A percentile compares a stretch with the other conserved stretches of the same genome.
Conservation (phyloP, 1,140 invertebrate genomes). For the Mylabris phalerata region DNA sequence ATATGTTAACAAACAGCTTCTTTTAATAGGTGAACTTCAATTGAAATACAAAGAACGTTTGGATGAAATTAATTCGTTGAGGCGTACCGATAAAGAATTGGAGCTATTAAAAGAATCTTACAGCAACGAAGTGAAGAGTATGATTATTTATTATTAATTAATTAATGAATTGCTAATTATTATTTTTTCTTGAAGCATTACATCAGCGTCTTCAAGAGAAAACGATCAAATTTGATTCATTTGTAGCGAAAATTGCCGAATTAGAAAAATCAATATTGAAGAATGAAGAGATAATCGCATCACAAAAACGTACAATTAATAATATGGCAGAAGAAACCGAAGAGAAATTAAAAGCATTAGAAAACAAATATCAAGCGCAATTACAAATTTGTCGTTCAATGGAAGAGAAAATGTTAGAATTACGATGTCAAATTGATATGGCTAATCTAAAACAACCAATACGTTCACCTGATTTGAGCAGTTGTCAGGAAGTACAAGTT, state of each 20-base stretch:
- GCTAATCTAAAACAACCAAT: conserved; percentile 22
- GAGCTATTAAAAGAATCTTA: conserved; percentile 42
- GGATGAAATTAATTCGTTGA: conserved; percentile 39
- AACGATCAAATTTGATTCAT: conserved; percentile 44
- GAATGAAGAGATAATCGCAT: conserved; percentile 46
- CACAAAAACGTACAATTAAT: conserved; percentile 48
- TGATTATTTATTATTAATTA: neutral
- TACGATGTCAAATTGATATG: conserved; percentile 49
- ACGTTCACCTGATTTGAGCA: conserved; percentile 36
- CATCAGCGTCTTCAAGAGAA: conserved; percentile 28
- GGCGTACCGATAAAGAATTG: conserved; percentile 41
- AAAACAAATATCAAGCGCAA: conserved; percentile 65
- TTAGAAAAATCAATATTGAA: conserved; percentile 44
- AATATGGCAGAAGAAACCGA: conserved; percentile 49
- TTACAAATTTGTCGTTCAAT: conserved; percentile 58
- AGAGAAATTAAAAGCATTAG: conserved; percentile 52
- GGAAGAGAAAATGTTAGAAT: conserved; percentile 60
- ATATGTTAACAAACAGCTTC: conserved; percentile 40
- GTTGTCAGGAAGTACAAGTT: conserved; percentile 44
- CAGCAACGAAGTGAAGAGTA: conserved; percentile 40
- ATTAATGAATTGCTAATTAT: no score
- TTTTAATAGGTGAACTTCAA: conserved; percentile 45
- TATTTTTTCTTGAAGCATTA: conserved; percentile 30
- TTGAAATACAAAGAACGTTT: conserved; percentile 45
- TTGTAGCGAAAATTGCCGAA: conserved; percentile 44